These are phyloP conservation scores for Setophaga petechia DNA, from an alignment of 2,113 vertebrate genomes.

Conservation along the genomic window DNA sequence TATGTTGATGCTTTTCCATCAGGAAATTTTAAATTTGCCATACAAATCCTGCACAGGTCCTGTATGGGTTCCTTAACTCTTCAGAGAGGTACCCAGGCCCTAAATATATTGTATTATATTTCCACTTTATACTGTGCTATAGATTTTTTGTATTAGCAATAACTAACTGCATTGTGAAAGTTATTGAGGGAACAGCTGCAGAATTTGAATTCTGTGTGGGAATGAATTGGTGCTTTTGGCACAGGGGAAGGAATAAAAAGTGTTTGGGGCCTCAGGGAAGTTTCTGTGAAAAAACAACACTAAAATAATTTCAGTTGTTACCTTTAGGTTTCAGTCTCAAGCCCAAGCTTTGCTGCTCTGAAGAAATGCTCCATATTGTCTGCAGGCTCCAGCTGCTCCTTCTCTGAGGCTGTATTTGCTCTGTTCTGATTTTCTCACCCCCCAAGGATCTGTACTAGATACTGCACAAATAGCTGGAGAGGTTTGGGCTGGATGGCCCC, in stretches of 20 bases:
- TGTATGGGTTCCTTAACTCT: background rate
- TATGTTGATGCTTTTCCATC: background rate
- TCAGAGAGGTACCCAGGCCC: background rate
- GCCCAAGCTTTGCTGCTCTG: background rate
- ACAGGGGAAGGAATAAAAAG: slow-evolving; percentile 41
- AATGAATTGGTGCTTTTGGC: slow-evolving; percentile 31
- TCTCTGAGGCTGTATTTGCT: slow-evolving; percentile 2
- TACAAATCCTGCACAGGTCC: background rate
- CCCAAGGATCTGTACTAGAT: slow-evolving; percentile 49
- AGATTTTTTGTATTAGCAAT: slow-evolving; percentile 49
- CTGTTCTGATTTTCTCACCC: slow-evolving; percentile 33
- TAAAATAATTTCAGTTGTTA: slow-evolving; percentile 39
- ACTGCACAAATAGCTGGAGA: background rate
- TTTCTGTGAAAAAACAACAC: slow-evolving; percentile 34
- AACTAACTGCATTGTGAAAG: slow-evolving; percentile 41
- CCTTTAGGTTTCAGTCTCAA: slow-evolving; percentile 33
- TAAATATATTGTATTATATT: slow-evolving; percentile 7
- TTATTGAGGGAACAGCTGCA: slow-evolving; percentile 52
- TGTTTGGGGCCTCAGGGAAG: slow-evolving; percentile 33
- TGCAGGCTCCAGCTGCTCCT: background rate
- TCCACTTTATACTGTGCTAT: background rate
- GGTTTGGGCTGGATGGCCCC: background rate
- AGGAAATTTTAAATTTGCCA: background rate
- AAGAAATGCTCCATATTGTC: background rate
- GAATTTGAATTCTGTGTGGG: slow-evolving; percentile 36